These are phyloP conservation scores for Scaptomyza polygonia DNA, from an alignment of 2,888 invertebrate species.

Conservation along the genomic window DNA sequence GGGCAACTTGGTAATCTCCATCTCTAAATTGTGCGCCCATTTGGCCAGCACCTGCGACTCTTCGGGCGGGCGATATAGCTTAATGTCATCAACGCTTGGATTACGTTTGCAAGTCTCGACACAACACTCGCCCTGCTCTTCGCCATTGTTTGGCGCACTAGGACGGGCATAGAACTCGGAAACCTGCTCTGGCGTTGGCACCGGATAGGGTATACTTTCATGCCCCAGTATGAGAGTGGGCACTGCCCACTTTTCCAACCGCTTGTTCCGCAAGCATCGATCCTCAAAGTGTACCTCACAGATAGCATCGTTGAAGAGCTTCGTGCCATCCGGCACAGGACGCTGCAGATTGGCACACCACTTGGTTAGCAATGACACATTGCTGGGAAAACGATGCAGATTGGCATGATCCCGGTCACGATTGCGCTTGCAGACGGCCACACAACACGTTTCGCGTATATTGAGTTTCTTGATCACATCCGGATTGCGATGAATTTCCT, in stretches of 20 bases:
- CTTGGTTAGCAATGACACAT: constrained; percentile 70
- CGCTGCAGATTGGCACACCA: constrained; percentile 80
- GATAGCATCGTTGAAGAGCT: constrained; percentile 81
- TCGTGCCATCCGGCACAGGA: constrained; percentile 77
- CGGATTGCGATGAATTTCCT: constrained; percentile 79
- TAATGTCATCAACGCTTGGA: constrained; percentile 80
- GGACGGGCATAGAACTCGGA: constrained; percentile 73
- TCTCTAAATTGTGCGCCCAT: constrained; percentile 80
- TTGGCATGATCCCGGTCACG: constrained; percentile 81
- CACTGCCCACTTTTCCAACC: constrained; percentile 80
- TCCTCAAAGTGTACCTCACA: constrained; percentile 81
- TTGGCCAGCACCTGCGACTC: constrained; percentile 76
- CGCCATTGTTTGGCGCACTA: constrained; percentile 74
- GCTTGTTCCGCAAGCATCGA: constrained; percentile 79
- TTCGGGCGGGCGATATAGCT: constrained; percentile 78
- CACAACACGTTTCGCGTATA: constrained; percentile 80
- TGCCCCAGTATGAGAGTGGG: constrained; percentile 75
- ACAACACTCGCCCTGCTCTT: constrained; percentile 81
- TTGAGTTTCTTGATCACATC: constrained; percentile 82
- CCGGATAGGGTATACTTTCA: constrained; percentile 65
- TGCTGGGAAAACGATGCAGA: constrained; percentile 80
- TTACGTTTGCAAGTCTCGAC: constrained; percentile 78
- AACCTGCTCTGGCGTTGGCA: constrained; percentile 77
- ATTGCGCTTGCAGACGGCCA: constrained; percentile 76
- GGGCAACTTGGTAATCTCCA: constrained; percentile 61